These are phyloP conservation scores for Myotis lucifugus DNA, from an alignment of 2,113 vertebrate species.

Conservation along the genomic window DNA sequence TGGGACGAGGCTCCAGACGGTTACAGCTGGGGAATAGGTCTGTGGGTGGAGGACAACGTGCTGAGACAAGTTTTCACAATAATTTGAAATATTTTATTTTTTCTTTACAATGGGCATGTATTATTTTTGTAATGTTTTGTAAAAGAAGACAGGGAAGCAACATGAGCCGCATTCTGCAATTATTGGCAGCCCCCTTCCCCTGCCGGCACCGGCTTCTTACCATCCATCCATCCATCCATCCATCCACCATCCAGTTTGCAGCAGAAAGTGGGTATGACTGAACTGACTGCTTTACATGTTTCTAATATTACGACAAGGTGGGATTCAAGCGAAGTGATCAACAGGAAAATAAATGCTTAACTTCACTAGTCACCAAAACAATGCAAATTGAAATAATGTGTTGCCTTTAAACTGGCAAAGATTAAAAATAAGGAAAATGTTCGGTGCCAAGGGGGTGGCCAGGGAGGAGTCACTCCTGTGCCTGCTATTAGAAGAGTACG, in stretches of 20 bases:
- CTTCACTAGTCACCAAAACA: neutral
- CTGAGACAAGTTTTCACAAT: neutral
- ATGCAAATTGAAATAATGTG: neutral
- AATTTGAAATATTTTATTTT: neutral
- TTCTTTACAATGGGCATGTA: neutral
- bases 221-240: neutral
- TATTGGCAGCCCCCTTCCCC: neutral
- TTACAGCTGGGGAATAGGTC: neutral
- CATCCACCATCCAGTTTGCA: neutral
- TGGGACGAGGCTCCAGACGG: neutral
- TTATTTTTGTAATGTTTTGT: neutral
- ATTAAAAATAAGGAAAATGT: neutral
- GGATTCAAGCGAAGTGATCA: neutral
- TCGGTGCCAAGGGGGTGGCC: neutral
- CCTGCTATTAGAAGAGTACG: neutral
- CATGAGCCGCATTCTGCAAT: neutral
- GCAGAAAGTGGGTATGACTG: neutral
- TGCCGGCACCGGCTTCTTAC: neutral
- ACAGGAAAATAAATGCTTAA: neutral
- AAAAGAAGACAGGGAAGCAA: conserved; percentile 4
- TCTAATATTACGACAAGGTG: neutral
- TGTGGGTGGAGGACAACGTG: no score
- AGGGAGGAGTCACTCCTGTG: no score
- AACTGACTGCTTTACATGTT: neutral
- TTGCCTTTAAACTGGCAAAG: neutral